A percentile compares a stretch with the other conserved stretches of the same genome.
phyloP scores from a whole-genome alignment of 2,113 vertebrate genomes.

The Cynopterus brachyotis region DNA sequence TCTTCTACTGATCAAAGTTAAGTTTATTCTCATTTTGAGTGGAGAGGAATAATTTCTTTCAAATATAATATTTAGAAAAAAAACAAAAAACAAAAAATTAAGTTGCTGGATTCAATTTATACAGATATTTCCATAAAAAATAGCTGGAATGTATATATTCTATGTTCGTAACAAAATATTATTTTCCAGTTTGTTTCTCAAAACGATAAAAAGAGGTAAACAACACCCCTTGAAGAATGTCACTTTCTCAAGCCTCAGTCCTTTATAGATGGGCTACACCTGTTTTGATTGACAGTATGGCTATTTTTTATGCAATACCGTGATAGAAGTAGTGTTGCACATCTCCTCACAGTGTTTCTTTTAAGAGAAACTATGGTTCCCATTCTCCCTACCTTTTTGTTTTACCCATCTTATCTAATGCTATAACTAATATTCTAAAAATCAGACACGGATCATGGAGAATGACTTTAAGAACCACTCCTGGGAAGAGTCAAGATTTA shows the following conservation, averaged over 20 bases:
- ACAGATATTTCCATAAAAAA: neutral
- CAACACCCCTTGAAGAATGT: neutral
- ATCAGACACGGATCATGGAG: neutral
- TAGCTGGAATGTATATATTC: neutral
- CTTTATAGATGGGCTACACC: neutral
- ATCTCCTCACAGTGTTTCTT: neutral
- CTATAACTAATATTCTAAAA: neutral
- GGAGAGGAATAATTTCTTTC: too few species aligned
- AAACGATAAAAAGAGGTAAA: neutral
- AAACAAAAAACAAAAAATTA: neutral
- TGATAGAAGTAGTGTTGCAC: neutral
- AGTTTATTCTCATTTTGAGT: too few species aligned
- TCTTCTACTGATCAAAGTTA: too few species aligned
- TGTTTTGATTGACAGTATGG: neutral
- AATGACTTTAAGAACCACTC: neutral
- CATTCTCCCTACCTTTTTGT: neutral
- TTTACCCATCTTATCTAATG: neutral
- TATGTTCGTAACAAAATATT: neutral
- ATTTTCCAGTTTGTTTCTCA: neutral
- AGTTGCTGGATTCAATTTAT: neutral
- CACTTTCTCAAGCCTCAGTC: neutral
- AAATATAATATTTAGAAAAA: too few species aligned
- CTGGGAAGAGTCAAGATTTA: neutral
- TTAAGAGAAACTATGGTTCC: neutral
- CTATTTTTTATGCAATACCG: neutral